Conservation (phyloP, 2,797 vertebrate genomes). For the Hyperoplus lanceolatus region DNA sequence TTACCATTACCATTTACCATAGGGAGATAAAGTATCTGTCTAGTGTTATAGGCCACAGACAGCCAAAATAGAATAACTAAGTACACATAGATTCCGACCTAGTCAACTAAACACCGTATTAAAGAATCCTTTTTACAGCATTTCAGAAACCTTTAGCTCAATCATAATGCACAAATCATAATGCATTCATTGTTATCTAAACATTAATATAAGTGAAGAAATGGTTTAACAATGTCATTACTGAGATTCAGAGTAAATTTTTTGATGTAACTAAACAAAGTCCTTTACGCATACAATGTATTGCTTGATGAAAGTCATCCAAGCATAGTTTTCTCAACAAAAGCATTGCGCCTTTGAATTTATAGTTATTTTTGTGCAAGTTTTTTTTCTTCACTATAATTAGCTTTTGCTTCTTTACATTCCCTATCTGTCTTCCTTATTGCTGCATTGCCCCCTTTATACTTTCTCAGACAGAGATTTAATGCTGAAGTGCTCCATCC, state of each 20-base stretch:
- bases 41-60: not conserved
- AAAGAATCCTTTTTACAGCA: not conserved
- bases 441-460: slow-evolving; percentile 19
- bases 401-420: slow-evolving; percentile 33
- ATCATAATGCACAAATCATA: not conserved
- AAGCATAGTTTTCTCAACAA: not conserved
- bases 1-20: too few species aligned
- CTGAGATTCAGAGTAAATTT: not conserved
- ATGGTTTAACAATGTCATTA: not conserved
- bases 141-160: not conserved
- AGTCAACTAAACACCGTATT: not conserved
- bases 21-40: not conserved
- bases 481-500: slow-evolving; percentile 56
- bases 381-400: slow-evolving; percentile 7
- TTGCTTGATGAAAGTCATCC: not conserved
- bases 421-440: slow-evolving; percentile 12
- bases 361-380: slow-evolving; percentile 9
- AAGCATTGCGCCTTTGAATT: not conserved
- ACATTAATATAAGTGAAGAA: not conserved
- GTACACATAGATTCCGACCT: not conserved
- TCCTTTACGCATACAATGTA: not conserved
- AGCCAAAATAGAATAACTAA: too few species aligned
- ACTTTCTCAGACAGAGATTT: slow-evolving; percentile 54
- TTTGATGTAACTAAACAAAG: not conserved
- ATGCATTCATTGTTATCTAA: not conserved